Evolutionary conservation across 2,797 vertebrate genomes (phyloP), one percentile per base, ranked within the genome.

Genomic region (Ceryle rudis): DNA sequence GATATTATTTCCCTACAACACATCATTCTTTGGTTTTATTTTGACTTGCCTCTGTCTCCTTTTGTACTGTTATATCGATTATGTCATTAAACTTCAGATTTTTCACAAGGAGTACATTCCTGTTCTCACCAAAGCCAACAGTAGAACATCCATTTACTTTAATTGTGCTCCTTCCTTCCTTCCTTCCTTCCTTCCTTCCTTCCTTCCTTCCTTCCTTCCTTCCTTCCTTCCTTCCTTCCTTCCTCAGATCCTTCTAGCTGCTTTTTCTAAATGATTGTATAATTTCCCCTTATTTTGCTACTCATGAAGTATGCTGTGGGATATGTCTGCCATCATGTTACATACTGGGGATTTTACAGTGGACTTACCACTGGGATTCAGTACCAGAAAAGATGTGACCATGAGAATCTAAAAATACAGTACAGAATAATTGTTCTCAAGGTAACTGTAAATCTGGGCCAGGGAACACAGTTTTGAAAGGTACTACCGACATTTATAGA

Each of bases 381-480:
- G 49, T 60, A 20, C 23, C 46, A 41, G 47, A 72, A 75, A 86
- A 89, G 51, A 70, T 28, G 31, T 70, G 62, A 58, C 82, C 65
- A 58, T n/a, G 42, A 84, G 73, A 79, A 80, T 62, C 28, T 80
- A 70, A 83, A 79, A 52, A 86, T 52, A 72, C 33, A 80, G 57
- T 47, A 41, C 13, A 66, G 55, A 81, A 51, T 86, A 88, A 86
- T 90, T 90, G 14, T 90, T 94, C 81, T 87, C 79, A 71, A 90
- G 57, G 74, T 60, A 84, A 79, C 75, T 79, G 58, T 91, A 95
- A 83, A 90, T 94, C 75, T 66, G 51, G 49, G 69, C 22, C 58
- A 62, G 47, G 28, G 22, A 88, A 60, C 57, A 89, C 4, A 44
- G 51, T 58, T 86, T 91, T 90, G 79, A 91, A 86, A 93, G 54